Percentiles rank a stretch among this genome's conserved stretches.
Conservation (phyloP, 2,888 invertebrate species). For the Melolontha melolontha region DNA sequence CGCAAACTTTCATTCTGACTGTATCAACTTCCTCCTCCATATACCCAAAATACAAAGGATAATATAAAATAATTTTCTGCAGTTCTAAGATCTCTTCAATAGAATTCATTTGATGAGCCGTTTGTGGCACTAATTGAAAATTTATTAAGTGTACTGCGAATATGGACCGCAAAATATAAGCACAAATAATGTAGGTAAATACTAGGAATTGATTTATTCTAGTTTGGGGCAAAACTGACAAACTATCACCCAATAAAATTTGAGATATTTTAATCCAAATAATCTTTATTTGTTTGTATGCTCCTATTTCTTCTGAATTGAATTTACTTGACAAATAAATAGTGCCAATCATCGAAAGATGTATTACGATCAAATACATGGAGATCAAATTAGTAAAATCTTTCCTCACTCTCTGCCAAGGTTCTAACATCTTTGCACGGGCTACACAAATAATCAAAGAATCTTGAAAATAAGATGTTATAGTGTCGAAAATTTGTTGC, state of each 20-base stretch:
- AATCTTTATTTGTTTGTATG: slow-evolving; percentile 6
- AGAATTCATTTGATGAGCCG: slow-evolving; percentile 52
- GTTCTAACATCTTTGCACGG: slow-evolving; percentile 52
- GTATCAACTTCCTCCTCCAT: slow-evolving; percentile 46
- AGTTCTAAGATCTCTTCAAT: slow-evolving; percentile 52
- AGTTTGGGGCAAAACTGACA: slow-evolving; percentile 51
- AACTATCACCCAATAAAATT: slow-evolving; percentile 50
- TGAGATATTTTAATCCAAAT: slow-evolving; percentile 42
- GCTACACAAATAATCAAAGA: slow-evolving; percentile 60
- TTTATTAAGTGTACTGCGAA: slow-evolving; percentile 56
- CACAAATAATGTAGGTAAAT: slow-evolving; percentile 52
- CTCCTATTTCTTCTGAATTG: slow-evolving; percentile 4
- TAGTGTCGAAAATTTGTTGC: slow-evolving; percentile 55
- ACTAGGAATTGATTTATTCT: slow-evolving; percentile 50
- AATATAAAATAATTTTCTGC: slow-evolving; percentile 51
- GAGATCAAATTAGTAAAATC: slow-evolving; percentile 46
- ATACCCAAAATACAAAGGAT: slow-evolving; percentile 48
- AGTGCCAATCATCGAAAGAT: slow-evolving; percentile 31
- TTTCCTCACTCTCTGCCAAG: slow-evolving; percentile 52
- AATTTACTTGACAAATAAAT: slow-evolving; percentile 28
- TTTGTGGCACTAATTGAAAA: slow-evolving; percentile 52
- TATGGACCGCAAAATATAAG: slow-evolving; percentile 52
- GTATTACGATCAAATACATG: slow-evolving; percentile 43
- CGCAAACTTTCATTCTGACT: slow-evolving; percentile 47
- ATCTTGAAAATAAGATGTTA: slow-evolving; percentile 58